These are phyloP conservation scores for Nomada hirtipes DNA, from an alignment of 2,888 invertebrate genomes.

Conservation along the genomic window DNA sequence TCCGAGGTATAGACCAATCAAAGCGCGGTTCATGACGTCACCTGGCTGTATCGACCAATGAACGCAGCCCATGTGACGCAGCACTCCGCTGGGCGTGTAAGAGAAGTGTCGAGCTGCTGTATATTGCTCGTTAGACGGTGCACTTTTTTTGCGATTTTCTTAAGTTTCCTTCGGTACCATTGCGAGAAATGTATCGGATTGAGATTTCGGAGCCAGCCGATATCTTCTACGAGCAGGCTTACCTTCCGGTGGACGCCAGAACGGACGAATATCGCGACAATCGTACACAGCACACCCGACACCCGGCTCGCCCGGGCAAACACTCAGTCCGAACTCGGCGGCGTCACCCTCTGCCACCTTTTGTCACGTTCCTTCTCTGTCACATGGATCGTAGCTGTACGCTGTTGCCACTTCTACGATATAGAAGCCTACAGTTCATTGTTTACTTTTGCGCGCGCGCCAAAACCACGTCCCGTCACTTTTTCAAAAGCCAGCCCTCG, in stretches of 20 bases:
- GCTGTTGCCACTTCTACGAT: constrained; percentile 76
- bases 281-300: constrained; percentile 75
- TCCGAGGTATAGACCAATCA: constrained; percentile 82
- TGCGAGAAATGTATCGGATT: constrained; percentile 8
- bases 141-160: constrained; percentile 60
- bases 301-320: constrained; percentile 82
- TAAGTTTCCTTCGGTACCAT: constrained; percentile 36
- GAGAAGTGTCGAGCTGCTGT: constrained; percentile 71
- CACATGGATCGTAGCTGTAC: constrained; percentile 81
- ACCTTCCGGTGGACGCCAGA: constrained; percentile 71
- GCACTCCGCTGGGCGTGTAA: constrained; percentile 81
- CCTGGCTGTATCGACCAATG: constrained; percentile 85
- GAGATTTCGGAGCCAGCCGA: constrained; percentile 22
- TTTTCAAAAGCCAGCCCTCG: constrained; percentile 33
- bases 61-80: constrained; percentile 85
- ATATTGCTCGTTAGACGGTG: constrained; percentile 63
- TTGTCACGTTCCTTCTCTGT: constrained; percentile 83
- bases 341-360: constrained; percentile 83
- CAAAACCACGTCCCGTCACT: constrained; percentile 57
- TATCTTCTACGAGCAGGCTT: constrained; percentile 51
- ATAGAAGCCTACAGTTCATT: constrained; percentile 65
- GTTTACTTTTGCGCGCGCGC: constrained; percentile 76
- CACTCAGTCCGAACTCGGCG: constrained; percentile 80
- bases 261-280: constrained; percentile 66
- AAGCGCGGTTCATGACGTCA: constrained; percentile 82